A percentile compares a stretch with the other conserved stretches of the same genome.
Evolutionary conservation across 2,888 invertebrate genomes (phyloP).

Genomic region (Stenichneumon culpator): DNA sequence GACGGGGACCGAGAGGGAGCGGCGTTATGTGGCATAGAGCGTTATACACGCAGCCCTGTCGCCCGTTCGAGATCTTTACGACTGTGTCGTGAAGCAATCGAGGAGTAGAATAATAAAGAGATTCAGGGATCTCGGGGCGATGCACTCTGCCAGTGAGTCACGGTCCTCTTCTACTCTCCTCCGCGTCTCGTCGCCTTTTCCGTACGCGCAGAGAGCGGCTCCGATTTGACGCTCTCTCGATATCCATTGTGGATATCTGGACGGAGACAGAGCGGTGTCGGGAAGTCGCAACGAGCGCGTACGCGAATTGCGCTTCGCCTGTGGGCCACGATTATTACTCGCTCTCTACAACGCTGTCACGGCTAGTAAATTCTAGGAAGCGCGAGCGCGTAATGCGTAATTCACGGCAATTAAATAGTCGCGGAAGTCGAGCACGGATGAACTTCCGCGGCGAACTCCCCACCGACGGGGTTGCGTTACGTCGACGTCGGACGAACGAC

Average conservation of each 20-base stretch:
- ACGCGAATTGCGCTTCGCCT: slow-evolving; percentile 14
- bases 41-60: slow-evolving; percentile 10
- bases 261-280: background rate
- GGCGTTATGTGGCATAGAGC: slow-evolving; percentile 20
- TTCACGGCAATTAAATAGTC: slow-evolving; percentile 68
- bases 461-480: slow-evolving; percentile 34
- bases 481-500: slow-evolving; percentile 21
- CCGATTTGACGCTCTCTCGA: background rate
- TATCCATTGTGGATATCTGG: background rate
- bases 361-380: slow-evolving; percentile 62
- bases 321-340: slow-evolving; percentile 7
- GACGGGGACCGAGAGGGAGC: slow-evolving; percentile 27
- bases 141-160: slow-evolving; percentile 68
- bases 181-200: slow-evolving; percentile 24
- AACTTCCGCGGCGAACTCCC: slow-evolving; percentile 74
- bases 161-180: slow-evolving; percentile 39
- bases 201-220: background rate
- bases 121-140: slow-evolving; percentile 69
- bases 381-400: slow-evolving; percentile 64
- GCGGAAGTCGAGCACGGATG: slow-evolving; percentile 68
- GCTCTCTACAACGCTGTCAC: slow-evolving; percentile 26
- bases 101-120: slow-evolving; percentile 68
- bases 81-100: slow-evolving; percentile 67
- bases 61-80: slow-evolving; percentile 50
- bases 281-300: background rate